Conservation (phyloP, 2,888 invertebrate species). For the Lasioglossum malachurum region DNA sequence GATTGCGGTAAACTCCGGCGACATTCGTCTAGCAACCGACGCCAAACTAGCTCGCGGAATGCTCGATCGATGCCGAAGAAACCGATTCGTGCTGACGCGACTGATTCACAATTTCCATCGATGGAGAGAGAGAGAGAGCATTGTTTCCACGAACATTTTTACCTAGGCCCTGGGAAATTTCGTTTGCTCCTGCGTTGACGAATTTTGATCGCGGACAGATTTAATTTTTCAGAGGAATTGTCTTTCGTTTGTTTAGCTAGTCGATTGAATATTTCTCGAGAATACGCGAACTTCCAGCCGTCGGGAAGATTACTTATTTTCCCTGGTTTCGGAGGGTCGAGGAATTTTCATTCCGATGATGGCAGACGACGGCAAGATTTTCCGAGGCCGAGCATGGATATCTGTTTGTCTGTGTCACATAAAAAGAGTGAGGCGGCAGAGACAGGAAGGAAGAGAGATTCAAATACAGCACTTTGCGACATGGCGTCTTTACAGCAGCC, state of each 20-base stretch:
- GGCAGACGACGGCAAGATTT: not conserved
- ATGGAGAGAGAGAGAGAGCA: not conserved
- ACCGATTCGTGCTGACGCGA: slow-evolving; percentile 31
- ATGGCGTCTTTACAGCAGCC: slow-evolving; percentile 11
- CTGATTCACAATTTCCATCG: slow-evolving; percentile 23
- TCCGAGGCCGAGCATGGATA: slow-evolving; percentile 2
- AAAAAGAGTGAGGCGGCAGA: not conserved
- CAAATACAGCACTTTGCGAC: slow-evolving; percentile 23
- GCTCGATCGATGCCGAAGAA: slow-evolving; percentile 11
- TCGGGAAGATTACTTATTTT: not conserved
- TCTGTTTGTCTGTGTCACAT: not conserved
- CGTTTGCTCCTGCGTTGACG: not conserved
- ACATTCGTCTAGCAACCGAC: slow-evolving; percentile 15
- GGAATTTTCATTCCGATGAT: slow-evolving; percentile 11
- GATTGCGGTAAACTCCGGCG: slow-evolving; percentile 51
- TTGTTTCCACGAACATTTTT: not conserved
- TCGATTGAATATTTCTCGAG: not conserved
- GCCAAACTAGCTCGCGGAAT: slow-evolving; percentile 1
- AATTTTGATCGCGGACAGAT: slow-evolving; percentile 4
- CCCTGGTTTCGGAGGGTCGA: not conserved
- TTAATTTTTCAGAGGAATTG: not conserved
- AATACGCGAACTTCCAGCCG: not conserved
- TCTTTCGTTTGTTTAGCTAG: not conserved
- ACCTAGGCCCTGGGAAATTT: not conserved
- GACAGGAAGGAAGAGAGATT: slow-evolving; percentile 9